Conservation (phyloP, 2,797 vertebrate species). For the Halcyon badia region DNA sequence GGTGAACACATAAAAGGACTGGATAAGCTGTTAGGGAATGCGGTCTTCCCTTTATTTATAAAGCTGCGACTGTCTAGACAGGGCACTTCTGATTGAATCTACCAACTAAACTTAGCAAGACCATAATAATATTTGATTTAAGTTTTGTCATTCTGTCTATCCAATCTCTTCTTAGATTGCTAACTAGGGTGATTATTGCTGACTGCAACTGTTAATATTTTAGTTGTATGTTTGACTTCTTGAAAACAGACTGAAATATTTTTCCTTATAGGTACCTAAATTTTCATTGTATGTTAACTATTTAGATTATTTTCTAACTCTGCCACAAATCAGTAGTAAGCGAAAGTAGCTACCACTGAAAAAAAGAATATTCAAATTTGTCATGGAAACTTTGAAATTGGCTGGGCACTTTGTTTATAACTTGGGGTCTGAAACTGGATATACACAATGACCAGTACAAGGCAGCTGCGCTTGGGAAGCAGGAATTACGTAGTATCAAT, state of each 20-base stretch:
- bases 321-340: background rate
- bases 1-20: background rate
- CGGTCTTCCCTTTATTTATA: slow-evolving; percentile 2
- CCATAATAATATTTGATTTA: slow-evolving; percentile 18
- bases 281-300: slow-evolving; percentile 64
- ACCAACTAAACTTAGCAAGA: background rate
- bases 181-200: slow-evolving; percentile 66
- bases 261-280: slow-evolving; percentile 58
- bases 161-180: slow-evolving; percentile 41
- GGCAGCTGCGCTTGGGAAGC: background rate
- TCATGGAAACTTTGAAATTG: background rate
- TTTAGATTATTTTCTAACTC: slow-evolving; percentile 30
- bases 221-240: slow-evolving; percentile 64
- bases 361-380: background rate
- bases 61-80: slow-evolving; percentile 15
- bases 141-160: background rate
- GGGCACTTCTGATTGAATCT: background rate
- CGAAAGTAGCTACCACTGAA: background rate
- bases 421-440: background rate
- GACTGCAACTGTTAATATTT: slow-evolving; percentile 67
- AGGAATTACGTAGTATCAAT: background rate
- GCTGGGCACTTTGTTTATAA: background rate
- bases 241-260: slow-evolving; percentile 52
- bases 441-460: background rate
- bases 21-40: background rate